These are phyloP conservation scores for Heptranchias perlo DNA, from an alignment of 2,113 vertebrate species.

Conservation along the genomic window DNA sequence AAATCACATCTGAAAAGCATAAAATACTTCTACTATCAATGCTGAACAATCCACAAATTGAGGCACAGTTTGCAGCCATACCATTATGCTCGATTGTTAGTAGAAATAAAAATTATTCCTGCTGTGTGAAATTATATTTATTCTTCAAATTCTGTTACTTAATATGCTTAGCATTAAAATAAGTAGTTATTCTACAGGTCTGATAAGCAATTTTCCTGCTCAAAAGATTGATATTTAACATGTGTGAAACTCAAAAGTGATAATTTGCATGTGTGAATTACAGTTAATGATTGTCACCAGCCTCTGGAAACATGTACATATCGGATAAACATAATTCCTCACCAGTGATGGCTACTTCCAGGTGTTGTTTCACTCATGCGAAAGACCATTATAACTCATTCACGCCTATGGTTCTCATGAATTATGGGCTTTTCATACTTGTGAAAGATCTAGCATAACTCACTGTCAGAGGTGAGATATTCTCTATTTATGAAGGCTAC, in stretches of 20 bases:
- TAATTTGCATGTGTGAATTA: background rate
- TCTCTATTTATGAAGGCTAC: background rate
- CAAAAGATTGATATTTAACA: background rate
- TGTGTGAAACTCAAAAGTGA: background rate
- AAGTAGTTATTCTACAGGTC: background rate
- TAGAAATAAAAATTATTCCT: background rate
- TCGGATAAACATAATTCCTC: background rate
- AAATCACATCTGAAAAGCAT: background rate
- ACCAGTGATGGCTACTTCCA: background rate
- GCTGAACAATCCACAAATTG: background rate
- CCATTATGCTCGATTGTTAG: background rate
- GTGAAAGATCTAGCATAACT: background rate
- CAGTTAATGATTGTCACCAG: background rate
- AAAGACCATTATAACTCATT: slow-evolving; percentile 15
- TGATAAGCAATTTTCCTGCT: background rate
- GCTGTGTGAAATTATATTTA: background rate
- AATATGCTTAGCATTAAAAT: background rate
- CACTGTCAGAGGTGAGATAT: background rate
- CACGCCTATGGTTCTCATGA: background rate
- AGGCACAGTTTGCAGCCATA: background rate
- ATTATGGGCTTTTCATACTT: background rate
- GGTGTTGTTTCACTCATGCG: background rate
- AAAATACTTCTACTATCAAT: background rate
- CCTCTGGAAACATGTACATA: background rate
- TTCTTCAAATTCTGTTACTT: background rate